Percentiles rank a stretch among this genome's conserved stretches.
Evolutionary conservation across 1,140 invertebrate genomes (phyloP).

Genomic region (Odontomachus brunneus): DNA sequence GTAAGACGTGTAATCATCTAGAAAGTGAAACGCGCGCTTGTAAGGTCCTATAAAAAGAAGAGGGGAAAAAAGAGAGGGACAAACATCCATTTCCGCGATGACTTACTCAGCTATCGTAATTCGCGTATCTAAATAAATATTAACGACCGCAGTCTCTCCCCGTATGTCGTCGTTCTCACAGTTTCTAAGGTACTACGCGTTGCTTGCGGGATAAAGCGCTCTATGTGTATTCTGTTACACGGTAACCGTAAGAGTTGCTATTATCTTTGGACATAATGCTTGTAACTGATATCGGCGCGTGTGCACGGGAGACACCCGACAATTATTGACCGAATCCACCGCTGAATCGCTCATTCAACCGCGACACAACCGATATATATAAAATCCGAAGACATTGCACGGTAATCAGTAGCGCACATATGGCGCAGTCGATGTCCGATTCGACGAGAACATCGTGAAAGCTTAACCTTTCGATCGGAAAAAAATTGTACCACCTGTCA

Average conservation of each 20-base stretch:
- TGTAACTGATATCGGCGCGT: constrained; percentile 4
- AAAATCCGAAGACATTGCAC: constrained; percentile 11
- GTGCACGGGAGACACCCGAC: background rate
- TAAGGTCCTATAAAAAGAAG: constrained; percentile 45
- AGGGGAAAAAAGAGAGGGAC: too few relatives aligned
- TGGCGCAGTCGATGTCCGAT: background rate
- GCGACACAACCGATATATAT: background rate
- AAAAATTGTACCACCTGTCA: background rate
- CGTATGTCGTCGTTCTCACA: constrained; percentile 40
- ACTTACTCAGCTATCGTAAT: constrained; percentile 48
- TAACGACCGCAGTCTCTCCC: constrained; percentile 26
- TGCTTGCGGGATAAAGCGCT: constrained; percentile 48
- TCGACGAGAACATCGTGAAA: background rate
- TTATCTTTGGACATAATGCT: constrained; percentile 48
- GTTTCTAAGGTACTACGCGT: constrained; percentile 51
- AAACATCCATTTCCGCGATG: constrained; percentile 66
- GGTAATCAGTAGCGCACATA: too few relatives aligned
- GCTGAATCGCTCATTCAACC: background rate
- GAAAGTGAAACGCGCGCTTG: constrained; percentile 31
- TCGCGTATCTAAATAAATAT: constrained; percentile 58
- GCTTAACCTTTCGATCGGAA: background rate
- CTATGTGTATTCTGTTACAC: constrained; percentile 41
- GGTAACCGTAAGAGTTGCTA: constrained; percentile 57
- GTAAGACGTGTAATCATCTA: constrained; percentile 42
- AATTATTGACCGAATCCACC: background rate